Evolutionary conservation across 2,888 invertebrate species (phyloP), one percentile per base, ranked within the genome.

Genomic region (Drosophila emarginata): DNA sequence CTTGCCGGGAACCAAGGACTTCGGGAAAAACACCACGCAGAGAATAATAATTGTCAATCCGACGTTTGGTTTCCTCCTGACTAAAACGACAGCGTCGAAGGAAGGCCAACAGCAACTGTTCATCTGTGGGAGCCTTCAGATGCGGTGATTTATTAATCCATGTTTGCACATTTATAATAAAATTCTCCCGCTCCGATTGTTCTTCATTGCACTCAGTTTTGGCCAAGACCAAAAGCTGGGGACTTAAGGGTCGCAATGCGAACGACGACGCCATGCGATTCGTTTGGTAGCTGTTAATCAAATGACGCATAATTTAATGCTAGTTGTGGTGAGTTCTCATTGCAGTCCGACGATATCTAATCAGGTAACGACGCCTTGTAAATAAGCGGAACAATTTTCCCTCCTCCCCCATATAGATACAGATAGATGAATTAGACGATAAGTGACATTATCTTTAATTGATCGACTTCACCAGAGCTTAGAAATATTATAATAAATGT

Each of bases 111-210:
- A 90, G 58, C 23, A 84, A 62, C 14, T 72, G 80, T 12, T 76
- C 75, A 40, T 86, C 75, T 4, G 71, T 76, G 51, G 89, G 82
- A 0, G 88, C 79, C 15, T 72, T 80, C 12, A 89, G 67, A 61
- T 89, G 80, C 3, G 88, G 80, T 0, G 78, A 78, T 60, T 88
- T 88, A 14, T 12, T 69, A n/a, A 89, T 77, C 89, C 89, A 89
- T 3, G 64, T 58, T 61, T 82, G 79, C 21, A 89, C 62, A 4
- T 74, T 53, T 5, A 45, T 67, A 26, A 89, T 64, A 7, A 71
- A 40, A 0, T 71, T 63, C 54, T 60, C 64, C 0, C 76, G 71
- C 15, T 80, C 68, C 4, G 78, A 57, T 50, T 63, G 57, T 39
- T 80, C 72, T 62, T 90, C 89, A 37, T 89, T 89, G 74, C 89